These are phyloP conservation scores for Neodiprion fabricii DNA, from an alignment of 1,140 invertebrate genomes.

Conservation along the genomic window DNA sequence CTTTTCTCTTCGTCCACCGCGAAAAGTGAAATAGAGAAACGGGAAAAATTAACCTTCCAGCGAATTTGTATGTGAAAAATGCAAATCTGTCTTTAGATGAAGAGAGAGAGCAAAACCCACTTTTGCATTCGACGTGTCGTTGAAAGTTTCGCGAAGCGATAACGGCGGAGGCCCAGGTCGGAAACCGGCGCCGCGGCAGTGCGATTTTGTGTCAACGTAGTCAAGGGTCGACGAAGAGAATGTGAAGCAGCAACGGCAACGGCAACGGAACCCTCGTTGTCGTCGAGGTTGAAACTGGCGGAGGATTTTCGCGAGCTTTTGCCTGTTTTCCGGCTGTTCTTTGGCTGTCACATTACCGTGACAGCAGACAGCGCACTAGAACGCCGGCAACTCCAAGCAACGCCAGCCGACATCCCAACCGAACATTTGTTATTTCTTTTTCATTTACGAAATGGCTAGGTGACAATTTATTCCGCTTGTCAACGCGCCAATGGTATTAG, in stretches of 20 bases:
- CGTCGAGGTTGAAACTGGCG: neutral
- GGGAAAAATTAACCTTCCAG: too few relatives aligned
- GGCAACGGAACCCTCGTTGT: neutral
- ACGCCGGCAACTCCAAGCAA: neutral
- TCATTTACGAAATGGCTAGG: slow-evolving; percentile 3
- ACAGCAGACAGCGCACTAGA: neutral
- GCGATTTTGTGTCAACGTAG: neutral
- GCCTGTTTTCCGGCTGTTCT: neutral
- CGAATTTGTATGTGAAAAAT: neutral
- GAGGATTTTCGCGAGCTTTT: slow-evolving; percentile 1
- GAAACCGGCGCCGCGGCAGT: too few relatives aligned
- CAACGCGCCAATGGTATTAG: neutral
- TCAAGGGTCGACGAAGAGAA: neutral
- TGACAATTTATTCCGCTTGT: slow-evolving; percentile 4
- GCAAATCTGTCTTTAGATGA: neutral
- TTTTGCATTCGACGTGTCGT: neutral
- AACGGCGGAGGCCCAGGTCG: neutral
- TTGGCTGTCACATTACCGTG: slow-evolving; percentile 3
- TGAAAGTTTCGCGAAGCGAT: neutral
- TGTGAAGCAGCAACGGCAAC: neutral
- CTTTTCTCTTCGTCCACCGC: too few relatives aligned
- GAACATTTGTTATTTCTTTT: neutral
- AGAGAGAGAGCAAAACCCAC: neutral
- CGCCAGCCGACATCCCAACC: neutral
- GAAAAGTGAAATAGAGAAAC: too few relatives aligned